phyloP scores from a whole-genome alignment of 2,113 vertebrate genomes.

The Glareola pratincola region DNA sequence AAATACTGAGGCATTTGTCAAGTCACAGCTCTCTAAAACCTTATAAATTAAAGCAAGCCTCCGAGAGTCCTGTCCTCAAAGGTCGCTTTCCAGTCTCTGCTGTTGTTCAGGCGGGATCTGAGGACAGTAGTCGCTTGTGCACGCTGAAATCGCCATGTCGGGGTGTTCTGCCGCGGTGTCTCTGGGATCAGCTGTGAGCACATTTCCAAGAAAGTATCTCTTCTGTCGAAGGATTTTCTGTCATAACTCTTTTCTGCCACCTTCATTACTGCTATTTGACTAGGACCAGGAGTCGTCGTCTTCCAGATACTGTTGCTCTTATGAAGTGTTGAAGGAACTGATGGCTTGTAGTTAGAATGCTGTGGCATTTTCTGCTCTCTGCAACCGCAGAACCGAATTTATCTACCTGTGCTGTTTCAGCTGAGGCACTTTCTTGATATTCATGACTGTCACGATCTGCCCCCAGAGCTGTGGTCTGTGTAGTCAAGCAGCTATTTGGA shows the following conservation, averaged over 20 bases:
- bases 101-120: neutral
- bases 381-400: neutral
- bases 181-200: neutral
- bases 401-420: neutral
- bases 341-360: neutral
- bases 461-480: neutral
- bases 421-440: neutral
- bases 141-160: neutral
- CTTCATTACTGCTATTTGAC: neutral
- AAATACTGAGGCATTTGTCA: neutral
- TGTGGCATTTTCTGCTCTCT: neutral
- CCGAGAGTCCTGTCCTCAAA: neutral
- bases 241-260: neutral
- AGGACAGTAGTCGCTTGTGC: neutral
- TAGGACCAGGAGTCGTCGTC: neutral
- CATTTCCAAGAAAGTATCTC: neutral
- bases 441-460: neutral
- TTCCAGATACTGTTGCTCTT: neutral
- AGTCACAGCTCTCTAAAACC: neutral
- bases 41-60: neutral
- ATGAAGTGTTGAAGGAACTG: neutral
- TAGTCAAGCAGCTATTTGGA: neutral
- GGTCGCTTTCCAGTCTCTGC: neutral
- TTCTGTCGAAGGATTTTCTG: neutral
- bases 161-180: fast-evolving